phyloP scores from a whole-genome alignment of 2,888 invertebrate species.

The Lithophane leautieri region DNA sequence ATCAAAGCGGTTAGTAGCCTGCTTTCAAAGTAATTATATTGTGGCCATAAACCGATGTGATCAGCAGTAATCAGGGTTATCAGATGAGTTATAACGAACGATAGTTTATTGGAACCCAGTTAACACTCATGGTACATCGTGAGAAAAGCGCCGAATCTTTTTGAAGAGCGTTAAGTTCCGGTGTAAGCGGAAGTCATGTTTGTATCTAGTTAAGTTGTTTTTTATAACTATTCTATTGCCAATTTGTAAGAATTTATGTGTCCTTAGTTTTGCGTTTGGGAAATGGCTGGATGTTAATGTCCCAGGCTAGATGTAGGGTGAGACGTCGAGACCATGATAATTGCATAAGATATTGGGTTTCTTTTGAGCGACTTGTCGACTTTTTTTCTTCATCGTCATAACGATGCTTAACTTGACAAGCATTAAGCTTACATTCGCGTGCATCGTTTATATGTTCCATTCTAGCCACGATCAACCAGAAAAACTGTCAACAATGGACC shows the following conservation, averaged over 20 bases:
- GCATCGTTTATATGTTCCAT: too few species aligned
- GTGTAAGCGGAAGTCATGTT: conserved; percentile 55
- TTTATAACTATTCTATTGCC: conserved; percentile 51
- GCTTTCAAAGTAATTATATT: conserved; percentile 78
- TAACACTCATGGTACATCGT: conserved; percentile 57
- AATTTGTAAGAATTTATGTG: conserved; percentile 64
- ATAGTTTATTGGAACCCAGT: conserved; percentile 56
- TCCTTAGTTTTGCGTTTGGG: conserved; percentile 54
- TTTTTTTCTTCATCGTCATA: too few species aligned
- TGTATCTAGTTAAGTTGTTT: conserved; percentile 21
- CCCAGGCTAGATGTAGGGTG: conserved; percentile 33
- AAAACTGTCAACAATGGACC: background rate
- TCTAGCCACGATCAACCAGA: background rate
- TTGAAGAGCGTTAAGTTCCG: conserved; percentile 56
- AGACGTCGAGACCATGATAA: background rate
- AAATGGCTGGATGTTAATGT: conserved; percentile 43
- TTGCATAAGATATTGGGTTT: too few species aligned
- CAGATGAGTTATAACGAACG: conserved; percentile 67
- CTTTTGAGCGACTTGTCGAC: too few species aligned
- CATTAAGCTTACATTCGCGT: too few species aligned
- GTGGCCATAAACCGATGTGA: conserved; percentile 73
- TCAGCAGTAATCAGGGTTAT: conserved; percentile 78
- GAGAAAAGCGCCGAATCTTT: conserved; percentile 60
- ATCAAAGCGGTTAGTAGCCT: conserved; percentile 60
- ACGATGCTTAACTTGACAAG: too few species aligned